Percentiles rank a stretch among this genome's conserved stretches.
Evolutionary conservation across 2,113 vertebrate genomes (phyloP).

Genomic region (Poeciliopsis turrubarensis): DNA sequence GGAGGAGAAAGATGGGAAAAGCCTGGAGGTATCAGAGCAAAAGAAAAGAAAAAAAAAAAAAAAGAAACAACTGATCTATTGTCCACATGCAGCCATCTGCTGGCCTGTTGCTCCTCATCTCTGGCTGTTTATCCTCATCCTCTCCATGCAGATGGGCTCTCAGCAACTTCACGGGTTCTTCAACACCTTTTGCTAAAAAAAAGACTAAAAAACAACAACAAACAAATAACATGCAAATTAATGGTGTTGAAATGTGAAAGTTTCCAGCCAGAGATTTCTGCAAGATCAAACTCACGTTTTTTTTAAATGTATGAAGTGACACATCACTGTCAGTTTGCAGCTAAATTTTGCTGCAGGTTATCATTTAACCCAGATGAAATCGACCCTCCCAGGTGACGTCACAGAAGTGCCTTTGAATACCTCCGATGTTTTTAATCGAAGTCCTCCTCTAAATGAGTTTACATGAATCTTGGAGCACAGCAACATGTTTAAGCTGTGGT

Average conservation of each 20-base stretch:
- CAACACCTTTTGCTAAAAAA: neutral
- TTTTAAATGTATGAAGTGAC: no score
- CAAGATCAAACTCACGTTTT: no score
- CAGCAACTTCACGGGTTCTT: slow-evolving; percentile 10
- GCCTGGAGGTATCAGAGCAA: slow-evolving; percentile 60
- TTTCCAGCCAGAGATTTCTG: no score
- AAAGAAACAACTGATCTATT: slow-evolving; percentile 47
- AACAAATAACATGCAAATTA: no score
- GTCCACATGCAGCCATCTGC: slow-evolving; percentile 58
- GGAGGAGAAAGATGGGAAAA: slow-evolving; percentile 49
- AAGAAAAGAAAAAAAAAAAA: neutral
- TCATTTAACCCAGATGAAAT: neutral
- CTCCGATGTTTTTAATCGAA: neutral
- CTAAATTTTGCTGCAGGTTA: neutral
- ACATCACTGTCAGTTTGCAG: no score
- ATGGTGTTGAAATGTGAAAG: no score
- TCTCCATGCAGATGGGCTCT: slow-evolving; percentile 30
- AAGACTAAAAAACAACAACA: no score
- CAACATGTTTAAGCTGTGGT: neutral
- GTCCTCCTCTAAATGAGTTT: neutral
- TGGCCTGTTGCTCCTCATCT: slow-evolving; percentile 24
- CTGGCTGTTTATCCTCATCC: neutral
- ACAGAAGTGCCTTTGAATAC: neutral
- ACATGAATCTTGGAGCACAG: neutral
- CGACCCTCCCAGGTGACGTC: neutral